Conservation (phyloP, 2,113 vertebrate genomes). For the Nestor notabilis region DNA sequence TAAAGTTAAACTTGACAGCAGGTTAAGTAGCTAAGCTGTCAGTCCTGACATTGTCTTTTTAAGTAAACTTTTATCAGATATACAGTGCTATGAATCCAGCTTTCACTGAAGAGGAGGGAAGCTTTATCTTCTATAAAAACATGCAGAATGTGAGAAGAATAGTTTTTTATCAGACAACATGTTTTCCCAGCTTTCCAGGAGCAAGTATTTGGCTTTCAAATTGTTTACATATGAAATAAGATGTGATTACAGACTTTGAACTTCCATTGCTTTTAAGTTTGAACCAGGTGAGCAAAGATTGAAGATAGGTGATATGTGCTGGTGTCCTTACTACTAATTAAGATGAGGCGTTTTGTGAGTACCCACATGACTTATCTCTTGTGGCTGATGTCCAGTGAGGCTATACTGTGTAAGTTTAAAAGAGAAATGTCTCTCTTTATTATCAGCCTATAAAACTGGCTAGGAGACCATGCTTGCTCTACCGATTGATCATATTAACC, state of each 20-base stretch:
- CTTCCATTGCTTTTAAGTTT: not conserved
- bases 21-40: not conserved
- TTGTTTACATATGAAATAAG: not conserved
- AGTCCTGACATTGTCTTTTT: not conserved
- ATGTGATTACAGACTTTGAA: not conserved
- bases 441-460: conserved; percentile 25
- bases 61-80: not conserved
- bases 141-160: not conserved
- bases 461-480: not conserved
- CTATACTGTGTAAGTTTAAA: not conserved
- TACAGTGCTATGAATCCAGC: not conserved
- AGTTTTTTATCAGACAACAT: not conserved
- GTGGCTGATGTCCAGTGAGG: not conserved
- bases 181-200: not conserved
- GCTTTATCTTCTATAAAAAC: not conserved
- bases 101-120: not conserved
- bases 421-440: conserved; percentile 17
- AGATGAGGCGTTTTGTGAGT: not conserved
- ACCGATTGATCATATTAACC: conserved; percentile 30
- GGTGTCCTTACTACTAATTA: not conserved
- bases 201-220: not conserved
- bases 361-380: not conserved
- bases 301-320: not conserved
- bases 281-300: not conserved
- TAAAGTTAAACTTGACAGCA: not conserved